phyloP scores from a whole-genome alignment of 2,797 vertebrate genomes.

The Hafferia zeledoni region DNA sequence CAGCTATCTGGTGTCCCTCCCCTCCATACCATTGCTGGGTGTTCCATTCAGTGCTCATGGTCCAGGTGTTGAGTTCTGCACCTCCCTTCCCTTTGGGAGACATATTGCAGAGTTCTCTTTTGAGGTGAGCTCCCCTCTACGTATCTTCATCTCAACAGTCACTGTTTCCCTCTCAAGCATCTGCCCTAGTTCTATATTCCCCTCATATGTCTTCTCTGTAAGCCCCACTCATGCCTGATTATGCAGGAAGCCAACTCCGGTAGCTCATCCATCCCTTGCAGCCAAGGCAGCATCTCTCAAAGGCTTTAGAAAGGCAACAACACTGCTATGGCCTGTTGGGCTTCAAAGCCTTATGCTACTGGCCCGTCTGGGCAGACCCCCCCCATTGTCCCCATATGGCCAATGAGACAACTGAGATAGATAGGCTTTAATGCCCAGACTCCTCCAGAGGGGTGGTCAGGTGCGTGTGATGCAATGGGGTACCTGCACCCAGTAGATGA shows the following conservation, averaged over 20 bases:
- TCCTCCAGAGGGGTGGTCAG: background rate
- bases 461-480: background rate
- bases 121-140: background rate
- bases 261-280: background rate
- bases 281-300: background rate
- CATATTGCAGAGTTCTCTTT: background rate
- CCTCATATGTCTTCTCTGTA: background rate
- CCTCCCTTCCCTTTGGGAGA: background rate
- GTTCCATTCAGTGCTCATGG: background rate
- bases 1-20: background rate
- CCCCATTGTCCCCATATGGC: background rate
- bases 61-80: background rate
- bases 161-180: background rate
- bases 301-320: background rate
- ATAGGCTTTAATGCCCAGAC: background rate
- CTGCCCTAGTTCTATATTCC: background rate
- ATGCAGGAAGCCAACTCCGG: slow-evolving; percentile 38
- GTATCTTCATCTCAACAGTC: background rate
- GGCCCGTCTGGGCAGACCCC: background rate
- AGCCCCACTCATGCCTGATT: background rate
- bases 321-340: background rate
- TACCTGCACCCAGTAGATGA: background rate
- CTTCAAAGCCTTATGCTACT: background rate
- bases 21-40: background rate
- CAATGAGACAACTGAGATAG: background rate